phyloP scores from a whole-genome alignment of 1,140 invertebrate genomes.

The Aphaenogaster ashmeadi region DNA sequence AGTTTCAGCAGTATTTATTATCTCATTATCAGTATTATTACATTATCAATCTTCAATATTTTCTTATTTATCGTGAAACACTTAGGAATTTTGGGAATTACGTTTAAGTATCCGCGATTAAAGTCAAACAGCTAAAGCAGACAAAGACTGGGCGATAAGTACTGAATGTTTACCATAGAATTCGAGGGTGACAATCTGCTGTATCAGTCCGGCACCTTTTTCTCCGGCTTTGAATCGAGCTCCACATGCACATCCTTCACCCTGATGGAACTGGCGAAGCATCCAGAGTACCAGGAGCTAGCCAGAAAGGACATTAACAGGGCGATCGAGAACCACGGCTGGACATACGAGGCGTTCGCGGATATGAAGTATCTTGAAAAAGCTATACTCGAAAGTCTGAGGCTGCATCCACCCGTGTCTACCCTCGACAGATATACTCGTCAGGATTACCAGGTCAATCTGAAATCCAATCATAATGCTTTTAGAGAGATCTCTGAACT shows the following conservation, averaged over 20 bases:
- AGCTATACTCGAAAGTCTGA: constrained; percentile 80
- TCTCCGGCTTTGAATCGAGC: constrained; percentile 88
- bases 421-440: constrained; percentile 86
- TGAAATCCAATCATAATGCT: background rate
- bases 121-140: background rate
- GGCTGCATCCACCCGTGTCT: constrained; percentile 89
- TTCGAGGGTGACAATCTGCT: constrained; percentile 74
- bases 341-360: constrained; percentile 72
- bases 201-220: constrained; percentile 82
- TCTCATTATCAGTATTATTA: background rate
- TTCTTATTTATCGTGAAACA: background rate
- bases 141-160: background rate
- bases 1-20: background rate
- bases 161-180: constrained; percentile 44
- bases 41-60: background rate
- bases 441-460: constrained; percentile 80
- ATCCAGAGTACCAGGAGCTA: constrained; percentile 79
- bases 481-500: background rate
- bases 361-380: constrained; percentile 79
- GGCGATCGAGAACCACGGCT: constrained; percentile 72
- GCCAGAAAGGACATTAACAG: constrained; percentile 88
- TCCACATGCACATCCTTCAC: constrained; percentile 84
- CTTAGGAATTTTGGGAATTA: background rate
- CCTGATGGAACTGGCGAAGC: constrained; percentile 83
- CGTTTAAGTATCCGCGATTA: background rate